Evolutionary conservation across 2,888 invertebrate species (phyloP), one percentile per base, ranked within the genome.

Genomic region (Romanomermis culicivorax): DNA sequence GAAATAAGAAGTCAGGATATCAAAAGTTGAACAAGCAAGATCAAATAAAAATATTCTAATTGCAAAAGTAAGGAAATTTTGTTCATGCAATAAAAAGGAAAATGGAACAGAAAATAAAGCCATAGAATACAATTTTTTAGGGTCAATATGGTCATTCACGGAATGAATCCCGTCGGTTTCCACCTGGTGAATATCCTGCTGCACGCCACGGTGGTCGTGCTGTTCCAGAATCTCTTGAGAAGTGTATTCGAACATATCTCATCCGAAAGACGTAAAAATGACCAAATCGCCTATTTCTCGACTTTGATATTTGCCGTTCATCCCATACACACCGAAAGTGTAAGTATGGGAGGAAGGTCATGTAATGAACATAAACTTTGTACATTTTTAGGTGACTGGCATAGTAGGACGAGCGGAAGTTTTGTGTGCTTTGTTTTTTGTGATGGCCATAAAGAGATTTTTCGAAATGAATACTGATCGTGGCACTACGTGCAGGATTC

Each of bases 401-500:
- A 77, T 89, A 55, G 91, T 93, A 14, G 91, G 91, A 26, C 74
- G 89, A 66, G 89, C 91, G 36, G 93, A 93, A 70, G 73, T 93
- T 53, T 74, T 93, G 58, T 82, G 85, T 68, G 79, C 83, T 2
- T 71, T 84, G 11, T 78, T 83, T 60, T 85, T 81, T 67, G 77
- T 86, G 61, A n/a, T 23, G n/a, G 11, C 47, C 11, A 11, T 36
- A 7, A 36, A 36, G 17, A 11, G 17, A 17, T 45, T 17, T 45
- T 45, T 45, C n/a, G n/a, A n/a, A n/a, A n/a, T n/a, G n/a, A n/a
- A n/a, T n/a, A n/a, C n/a, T n/a, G n/a, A n/a, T n/a, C n/a, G n/a
- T n/a, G n/a, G n/a, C n/a, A n/a, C n/a, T n/a, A n/a, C n/a, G n/a
- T n/a, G n/a, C n/a, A n/a, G n/a, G n/a, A n/a, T n/a, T n/a, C n/a